Evolutionary conservation across 2,888 invertebrate species (phyloP).

Genomic region (Bombylius major): DNA sequence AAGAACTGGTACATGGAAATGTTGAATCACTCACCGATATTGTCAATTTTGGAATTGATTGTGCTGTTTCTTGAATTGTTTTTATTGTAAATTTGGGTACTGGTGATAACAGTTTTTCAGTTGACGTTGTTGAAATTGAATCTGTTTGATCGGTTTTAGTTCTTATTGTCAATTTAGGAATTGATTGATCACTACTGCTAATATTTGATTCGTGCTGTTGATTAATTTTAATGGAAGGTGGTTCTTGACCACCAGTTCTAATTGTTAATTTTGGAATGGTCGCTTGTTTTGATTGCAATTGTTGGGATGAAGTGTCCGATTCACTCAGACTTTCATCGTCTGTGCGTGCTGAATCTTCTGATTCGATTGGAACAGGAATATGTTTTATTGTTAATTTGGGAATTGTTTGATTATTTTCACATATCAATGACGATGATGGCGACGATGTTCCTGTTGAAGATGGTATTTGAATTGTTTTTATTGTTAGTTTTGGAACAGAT

Average conservation of each 20-base stretch:
- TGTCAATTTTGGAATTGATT: constrained; percentile 39
- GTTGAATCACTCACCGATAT: constrained; percentile 34
- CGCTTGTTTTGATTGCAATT: constrained; percentile 16
- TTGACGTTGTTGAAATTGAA: background rate
- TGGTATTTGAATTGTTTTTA: constrained; percentile 37
- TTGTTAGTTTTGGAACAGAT: constrained; percentile 46
- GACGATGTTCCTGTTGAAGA: constrained; percentile 7
- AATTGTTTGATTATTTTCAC: constrained; percentile 16
- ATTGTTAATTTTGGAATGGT: constrained; percentile 37
- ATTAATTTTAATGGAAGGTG: constrained; percentile 8
- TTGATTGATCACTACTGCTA: constrained; percentile 1
- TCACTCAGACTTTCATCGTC: background rate
- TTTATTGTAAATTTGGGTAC: constrained; percentile 20
- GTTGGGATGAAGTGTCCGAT: constrained; percentile 25
- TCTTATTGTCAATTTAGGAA: constrained; percentile 14
- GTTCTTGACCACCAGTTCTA: constrained; percentile 21
- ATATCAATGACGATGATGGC: constrained; percentile 14
- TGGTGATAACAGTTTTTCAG: constrained; percentile 2
- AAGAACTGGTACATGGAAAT: constrained; percentile 1
- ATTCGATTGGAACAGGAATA: background rate
- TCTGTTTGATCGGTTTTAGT: constrained; percentile 7
- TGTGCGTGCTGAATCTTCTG: background rate
- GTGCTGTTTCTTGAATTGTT: constrained; percentile 9
- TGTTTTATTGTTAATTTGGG: constrained; percentile 32
- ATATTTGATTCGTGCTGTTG: background rate